A percentile compares a stretch with the other conserved stretches of the same genome.
Conservation (phyloP, 2,797 vertebrate genomes). For the Bradypodion pumilum region DNA sequence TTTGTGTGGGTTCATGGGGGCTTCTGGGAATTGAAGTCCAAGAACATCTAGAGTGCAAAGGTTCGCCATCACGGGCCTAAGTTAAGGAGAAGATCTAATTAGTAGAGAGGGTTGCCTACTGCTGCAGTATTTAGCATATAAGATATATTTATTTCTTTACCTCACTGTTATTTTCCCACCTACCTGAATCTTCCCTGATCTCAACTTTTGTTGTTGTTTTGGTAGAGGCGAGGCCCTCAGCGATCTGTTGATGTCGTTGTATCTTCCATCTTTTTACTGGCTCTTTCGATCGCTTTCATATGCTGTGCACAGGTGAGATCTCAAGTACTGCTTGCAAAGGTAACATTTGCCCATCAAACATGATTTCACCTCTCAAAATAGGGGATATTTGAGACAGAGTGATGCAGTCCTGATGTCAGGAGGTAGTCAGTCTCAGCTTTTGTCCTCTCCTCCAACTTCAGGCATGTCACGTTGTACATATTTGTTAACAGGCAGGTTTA, state of each 20-base stretch:
- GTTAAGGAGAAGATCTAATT: not conserved
- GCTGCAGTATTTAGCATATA: not conserved
- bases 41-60: no score
- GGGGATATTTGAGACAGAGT: not conserved
- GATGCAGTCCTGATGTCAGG: not conserved
- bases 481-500: not conserved
- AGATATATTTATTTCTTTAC: not conserved
- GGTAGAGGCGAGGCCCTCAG: conserved; percentile 93
- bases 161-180: not conserved
- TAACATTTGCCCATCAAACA: not conserved
- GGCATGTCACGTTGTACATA: not conserved
- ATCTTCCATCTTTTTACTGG: conserved; percentile 92
- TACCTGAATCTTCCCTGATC: not conserved
- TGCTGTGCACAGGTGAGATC: conserved; percentile 95
- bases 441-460: no score
- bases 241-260: conserved; percentile 97
- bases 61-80: no score
- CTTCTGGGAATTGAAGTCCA: no score
- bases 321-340: not conserved
- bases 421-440: not conserved
- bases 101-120: not conserved
- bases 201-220: not conserved
- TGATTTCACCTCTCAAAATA: not conserved
- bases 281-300: conserved; percentile 94
- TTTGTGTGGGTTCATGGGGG: no score